Evolutionary conservation across 2,888 invertebrate species (phyloP), one percentile per base, ranked within the genome.

Genomic region (Coecobrya sp.): DNA sequence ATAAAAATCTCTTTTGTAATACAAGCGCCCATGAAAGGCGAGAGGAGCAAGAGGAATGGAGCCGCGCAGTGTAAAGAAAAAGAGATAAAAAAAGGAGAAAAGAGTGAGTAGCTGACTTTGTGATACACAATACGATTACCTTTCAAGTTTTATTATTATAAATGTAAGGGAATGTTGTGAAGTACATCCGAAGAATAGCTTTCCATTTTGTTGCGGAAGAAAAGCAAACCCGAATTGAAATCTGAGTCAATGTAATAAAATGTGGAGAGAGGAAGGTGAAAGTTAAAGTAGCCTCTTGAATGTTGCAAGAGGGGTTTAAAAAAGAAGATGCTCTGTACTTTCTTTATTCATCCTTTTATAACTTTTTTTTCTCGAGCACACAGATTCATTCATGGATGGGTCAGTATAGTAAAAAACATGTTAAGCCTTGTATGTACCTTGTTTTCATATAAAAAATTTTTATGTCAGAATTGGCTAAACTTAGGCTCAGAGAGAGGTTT

Each of bases 211-310:
- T 76, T 8, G 76, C 25, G n/a, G 49, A 25, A 22, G 76, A 11
- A 76, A 22, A 76, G 73, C 13, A 76, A 76, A 36, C 7, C 36
- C 36, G 76, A 76, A 49, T 76, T 76, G 76, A 76, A 76, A 76
- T 76, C 76, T 76, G 76, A 76, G 49, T 76, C 49, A 22, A 76
- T 49, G 76, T 49, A 49, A 76, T 76, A 76, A 49, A 76, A 76
- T 1, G 16, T 0, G 13, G 49, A 42, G 45, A 8, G 25, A 49
- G 25, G 8, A 49, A 45, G 76, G 68, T 45, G 76, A 76, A 76
- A 76, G 76, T 45, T 68, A 49, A 42, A 76, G 49, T 49, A 42
- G 76, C 76, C 49, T 45, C 76, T 76, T 76, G 42, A 76, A 45
- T 76, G 45, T 76, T 45, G 19, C 49, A 76, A 73, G 30, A 68